These are phyloP conservation scores for Carollia perspicillata DNA, from an alignment of 2,113 vertebrate genomes.

Conservation along the genomic window DNA sequence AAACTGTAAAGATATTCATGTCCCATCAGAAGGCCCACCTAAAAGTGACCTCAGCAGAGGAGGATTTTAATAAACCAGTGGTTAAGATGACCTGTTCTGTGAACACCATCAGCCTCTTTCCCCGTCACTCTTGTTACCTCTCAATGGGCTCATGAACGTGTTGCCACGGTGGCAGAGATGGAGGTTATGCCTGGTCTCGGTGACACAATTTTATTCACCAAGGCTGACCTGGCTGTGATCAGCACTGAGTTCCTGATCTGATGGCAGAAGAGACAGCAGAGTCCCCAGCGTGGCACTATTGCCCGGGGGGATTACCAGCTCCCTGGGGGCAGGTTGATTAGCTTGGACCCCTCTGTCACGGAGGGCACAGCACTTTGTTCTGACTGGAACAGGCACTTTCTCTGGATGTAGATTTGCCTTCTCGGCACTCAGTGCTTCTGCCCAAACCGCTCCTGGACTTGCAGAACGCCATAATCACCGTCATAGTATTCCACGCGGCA, in stretches of 20 bases:
- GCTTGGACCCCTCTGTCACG: neutral
- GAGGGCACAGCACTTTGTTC: neutral
- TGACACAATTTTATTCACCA: neutral
- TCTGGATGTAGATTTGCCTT: neutral
- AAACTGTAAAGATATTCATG: neutral
- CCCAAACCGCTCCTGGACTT: neutral
- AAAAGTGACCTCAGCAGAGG: neutral
- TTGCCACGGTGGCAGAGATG: neutral
- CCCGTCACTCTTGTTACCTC: neutral
- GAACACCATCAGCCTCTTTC: neutral
- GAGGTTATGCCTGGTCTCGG: neutral
- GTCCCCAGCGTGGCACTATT: neutral
- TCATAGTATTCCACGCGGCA: neutral
- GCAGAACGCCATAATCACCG: neutral
- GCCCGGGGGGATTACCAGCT: neutral
- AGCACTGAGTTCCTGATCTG: too few relatives aligned
- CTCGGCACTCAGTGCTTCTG: neutral
- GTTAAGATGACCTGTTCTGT: too few relatives aligned
- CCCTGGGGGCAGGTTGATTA: neutral
- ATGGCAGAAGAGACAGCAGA: too few relatives aligned
- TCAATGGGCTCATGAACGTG: neutral
- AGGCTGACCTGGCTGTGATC: neutral
- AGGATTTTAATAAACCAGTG: neutral
- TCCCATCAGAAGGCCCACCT: neutral
- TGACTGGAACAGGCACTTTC: neutral